Base-by-base conservation (phyloP, 2,113 vertebrate species). In the Halichoeres trimaculatus region DNA sequence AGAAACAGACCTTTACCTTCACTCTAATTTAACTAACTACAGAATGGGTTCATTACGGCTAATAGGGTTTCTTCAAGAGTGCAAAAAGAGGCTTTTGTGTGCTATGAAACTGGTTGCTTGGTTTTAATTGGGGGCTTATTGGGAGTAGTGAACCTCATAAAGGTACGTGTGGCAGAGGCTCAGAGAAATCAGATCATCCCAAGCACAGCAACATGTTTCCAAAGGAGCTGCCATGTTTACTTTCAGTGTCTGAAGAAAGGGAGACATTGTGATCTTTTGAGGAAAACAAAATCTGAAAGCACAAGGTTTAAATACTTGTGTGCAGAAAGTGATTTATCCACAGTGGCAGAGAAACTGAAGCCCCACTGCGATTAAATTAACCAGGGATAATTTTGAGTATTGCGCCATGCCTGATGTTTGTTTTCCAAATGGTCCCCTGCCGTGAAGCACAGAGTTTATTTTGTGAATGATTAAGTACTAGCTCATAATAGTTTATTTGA, bases 401-500 rank as follows among this genome's bases (percentile, higher is more conserved):
- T 45, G 17, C 17, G 43, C 43, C 5, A 45, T 19, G 12, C 43
- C 16, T 45, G 43, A 45, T 45, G 43, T 45, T 45, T 7, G 17
- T 45, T 4, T 45, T 45, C 17, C 43, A 45, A 17, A 17, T 45
- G 24, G 62, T 19, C 5, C 8, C 1, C 19, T 8, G 36, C 60
- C 52, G 35, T 1, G 4, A 70, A 24, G 23, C 19, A 56, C 48
- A 24, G 2, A 45, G 59, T 70, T 76, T 36, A 41, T 3, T 47
- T 20, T 17, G 26, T n/a, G 30, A 9, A 22, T 43, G 54, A 53
- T 54, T 4, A 62, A 50, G 45, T 40, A 20, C 14, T 19, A 36
- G 23, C 34, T 62, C 19, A 36, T 45, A 43, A 12, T 13, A 4
- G 24, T 55, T 67, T 41, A 66, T 73, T 66, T 16, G 14, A 65